phyloP scores from a whole-genome alignment of 64 coral and sea anemone species.

The Dendronephthya gigantea region DNA sequence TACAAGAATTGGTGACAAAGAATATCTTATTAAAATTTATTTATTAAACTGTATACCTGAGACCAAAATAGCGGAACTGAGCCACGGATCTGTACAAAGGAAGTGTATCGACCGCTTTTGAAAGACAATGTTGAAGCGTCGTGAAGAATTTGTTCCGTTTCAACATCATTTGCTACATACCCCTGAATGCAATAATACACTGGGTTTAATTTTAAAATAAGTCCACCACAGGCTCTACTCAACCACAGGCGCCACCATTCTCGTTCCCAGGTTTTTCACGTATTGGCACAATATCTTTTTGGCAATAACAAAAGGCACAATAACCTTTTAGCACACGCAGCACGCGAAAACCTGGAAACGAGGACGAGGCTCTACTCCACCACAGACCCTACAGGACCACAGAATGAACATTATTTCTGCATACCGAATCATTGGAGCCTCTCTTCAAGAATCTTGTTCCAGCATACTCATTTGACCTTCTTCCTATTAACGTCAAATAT shows the following conservation, averaged over 20 bases:
- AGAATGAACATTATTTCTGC: background rate
- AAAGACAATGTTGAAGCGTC: constrained; percentile 85
- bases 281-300: no score
- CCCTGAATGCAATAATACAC: no score
- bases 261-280: no score
- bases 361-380: background rate
- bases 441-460: constrained; percentile 93
- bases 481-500: constrained; percentile 85
- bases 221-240: no score
- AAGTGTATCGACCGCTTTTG: constrained; percentile 67
- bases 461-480: constrained; percentile 85
- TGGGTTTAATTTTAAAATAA: no score
- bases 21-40: background rate
- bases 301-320: no score
- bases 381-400: background rate
- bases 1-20: no score
- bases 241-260: no score
- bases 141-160: constrained; percentile 94
- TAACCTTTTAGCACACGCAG: no score
- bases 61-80: constrained; percentile 95
- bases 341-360: background rate
- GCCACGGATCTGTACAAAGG: constrained; percentile 79
- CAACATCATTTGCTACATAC: constrained; percentile 96
- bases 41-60: constrained; percentile 42
- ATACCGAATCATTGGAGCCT: constrained; percentile 87